Evolutionary conservation across 35 echinoderm and acorn worm species (phyloP).

Genomic region (Anneissia japonica): DNA sequence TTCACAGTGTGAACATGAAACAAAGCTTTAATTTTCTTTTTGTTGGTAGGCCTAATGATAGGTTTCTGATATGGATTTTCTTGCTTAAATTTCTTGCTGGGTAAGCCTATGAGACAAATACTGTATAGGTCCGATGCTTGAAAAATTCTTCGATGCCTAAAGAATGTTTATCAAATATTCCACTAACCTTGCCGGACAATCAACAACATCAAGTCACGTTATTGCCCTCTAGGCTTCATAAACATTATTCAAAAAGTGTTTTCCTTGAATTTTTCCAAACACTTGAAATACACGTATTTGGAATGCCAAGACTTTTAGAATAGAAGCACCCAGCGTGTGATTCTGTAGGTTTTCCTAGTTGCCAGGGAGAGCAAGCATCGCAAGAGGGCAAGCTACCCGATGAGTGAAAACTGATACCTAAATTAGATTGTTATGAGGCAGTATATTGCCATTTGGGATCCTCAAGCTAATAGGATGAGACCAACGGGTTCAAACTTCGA

Average conservation of each 20-base stretch:
- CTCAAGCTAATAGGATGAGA: not conserved
- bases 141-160: too few relatives aligned
- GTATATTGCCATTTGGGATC: not conserved
- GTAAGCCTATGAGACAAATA: too few relatives aligned
- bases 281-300: not conserved
- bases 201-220: not conserved
- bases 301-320: not conserved
- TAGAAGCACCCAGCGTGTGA: not conserved
- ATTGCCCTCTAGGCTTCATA: not conserved
- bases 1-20: too few relatives aligned
- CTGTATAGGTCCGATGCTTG: too few relatives aligned
- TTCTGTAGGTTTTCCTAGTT: not conserved
- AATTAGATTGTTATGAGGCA: not conserved
- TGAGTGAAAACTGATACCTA: not conserved
- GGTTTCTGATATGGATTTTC: too few relatives aligned
- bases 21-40: too few relatives aligned
- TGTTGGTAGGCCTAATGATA: too few relatives aligned
- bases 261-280: not conserved
- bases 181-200: too few relatives aligned
- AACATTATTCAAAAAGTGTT: not conserved
- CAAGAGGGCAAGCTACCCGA: not conserved
- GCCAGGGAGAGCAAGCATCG: not conserved
- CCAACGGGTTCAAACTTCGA: not conserved
- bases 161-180: too few relatives aligned
- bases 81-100: too few relatives aligned